Evolutionary conservation across 2,888 invertebrate species (phyloP), one percentile per base, ranked within the genome.

Genomic region (Lysandra bellargus): DNA sequence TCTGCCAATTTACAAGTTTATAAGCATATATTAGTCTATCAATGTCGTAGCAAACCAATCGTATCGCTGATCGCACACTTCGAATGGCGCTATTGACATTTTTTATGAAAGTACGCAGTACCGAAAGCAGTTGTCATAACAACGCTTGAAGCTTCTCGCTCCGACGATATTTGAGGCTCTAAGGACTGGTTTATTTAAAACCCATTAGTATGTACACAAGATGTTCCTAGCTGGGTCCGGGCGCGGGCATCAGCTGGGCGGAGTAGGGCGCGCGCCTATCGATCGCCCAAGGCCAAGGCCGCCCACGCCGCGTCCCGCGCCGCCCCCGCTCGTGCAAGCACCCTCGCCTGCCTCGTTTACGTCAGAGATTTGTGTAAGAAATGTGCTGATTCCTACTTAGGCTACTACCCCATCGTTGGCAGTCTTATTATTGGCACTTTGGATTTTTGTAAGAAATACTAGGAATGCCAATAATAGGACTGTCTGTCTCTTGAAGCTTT

Each of bases 211-310:
- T 7, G 49, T 49, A 49, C 7, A 61, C 23, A 61, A 61, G 61
- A 61, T 61, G 61, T 61, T 61, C 61, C 61, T 61, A 61, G 64
- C 30, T 64, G 14, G 33, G 14, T 14, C 33, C 33, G 64, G 49
- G 76, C 33, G 53, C 33, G 76, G 57, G 57, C 9, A 33, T 44
- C 78, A 75, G 83, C 81, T 81, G 82, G 81, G 83, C 83, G 83
- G 82, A 78, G 80, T 80, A 80, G 83, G 80, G 83, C 90, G 91
- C 89, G 91, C 92, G 92, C 89, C 88, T 87, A 92, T 93, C 90
- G 93, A 92, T 92, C 88, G 81, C 81, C 77, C 89, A 91, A 91
- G 92, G 91, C 87, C 92, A 93, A 92, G 92, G 93, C 87, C 91
- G 87, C 75, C 79, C 49, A 61, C 74, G 49, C 79, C 74, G 74